phyloP scores from a whole-genome alignment of 2,888 invertebrate species.

The Spilarctia lutea region DNA sequence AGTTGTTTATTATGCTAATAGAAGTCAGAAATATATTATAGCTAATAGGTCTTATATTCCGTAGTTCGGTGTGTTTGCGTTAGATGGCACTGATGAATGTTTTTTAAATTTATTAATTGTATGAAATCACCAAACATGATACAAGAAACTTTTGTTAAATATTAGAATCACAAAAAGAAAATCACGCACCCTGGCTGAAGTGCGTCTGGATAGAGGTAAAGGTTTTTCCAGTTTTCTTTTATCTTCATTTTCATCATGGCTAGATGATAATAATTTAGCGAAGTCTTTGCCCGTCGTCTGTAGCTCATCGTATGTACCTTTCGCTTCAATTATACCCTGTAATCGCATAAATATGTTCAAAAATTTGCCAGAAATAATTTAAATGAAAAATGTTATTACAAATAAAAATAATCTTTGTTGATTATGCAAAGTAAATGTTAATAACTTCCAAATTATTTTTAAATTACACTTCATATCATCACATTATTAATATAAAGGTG shows the following conservation, averaged over 20 bases:
- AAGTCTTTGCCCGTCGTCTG: conserved; percentile 87
- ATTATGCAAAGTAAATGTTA: not conserved
- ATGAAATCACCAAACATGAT: too few species aligned
- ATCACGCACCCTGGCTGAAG: conserved; percentile 75
- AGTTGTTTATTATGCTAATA: too few species aligned
- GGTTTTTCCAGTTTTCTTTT: conserved; percentile 70
- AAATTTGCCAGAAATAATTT: not conserved
- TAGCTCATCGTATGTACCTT: conserved; percentile 87
- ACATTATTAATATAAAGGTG: too few species aligned
- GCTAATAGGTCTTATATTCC: not conserved
- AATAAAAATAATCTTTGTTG: not conserved
- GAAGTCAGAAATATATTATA: too few species aligned
- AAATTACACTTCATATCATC: too few species aligned
- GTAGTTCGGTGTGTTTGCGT: not conserved
- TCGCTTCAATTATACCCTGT: conserved; percentile 86
- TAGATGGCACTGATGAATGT: not conserved
- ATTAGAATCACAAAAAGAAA: not conserved
- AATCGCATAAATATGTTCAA: conserved; percentile 13
- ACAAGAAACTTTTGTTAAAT: too few species aligned
- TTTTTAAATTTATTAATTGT: not conserved
- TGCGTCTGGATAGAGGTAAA: conserved; percentile 71
- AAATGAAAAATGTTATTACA: not conserved
- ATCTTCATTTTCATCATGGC: conserved; percentile 78
- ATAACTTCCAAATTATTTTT: not conserved
- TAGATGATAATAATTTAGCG: conserved; percentile 84